A percentile compares a stretch with the other conserved stretches of the same genome.
These are phyloP conservation scores for Macaria notata DNA, from an alignment of 2,888 invertebrate species.

Conservation along the genomic window DNA sequence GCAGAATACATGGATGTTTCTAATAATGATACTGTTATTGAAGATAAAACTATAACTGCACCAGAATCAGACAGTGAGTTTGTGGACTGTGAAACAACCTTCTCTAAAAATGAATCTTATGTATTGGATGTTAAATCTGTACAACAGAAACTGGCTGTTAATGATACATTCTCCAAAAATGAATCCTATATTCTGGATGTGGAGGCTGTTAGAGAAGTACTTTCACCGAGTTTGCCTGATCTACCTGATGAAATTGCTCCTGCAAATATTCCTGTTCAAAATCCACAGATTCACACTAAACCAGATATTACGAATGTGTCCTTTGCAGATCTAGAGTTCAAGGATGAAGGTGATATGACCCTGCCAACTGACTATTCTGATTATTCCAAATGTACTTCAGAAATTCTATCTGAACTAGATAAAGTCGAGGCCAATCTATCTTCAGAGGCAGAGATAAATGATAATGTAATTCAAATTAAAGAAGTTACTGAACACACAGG, in stretches of 20 bases:
- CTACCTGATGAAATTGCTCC: neutral
- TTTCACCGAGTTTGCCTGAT: neutral
- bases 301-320: constrained; percentile 6
- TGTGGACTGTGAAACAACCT: constrained; percentile 72
- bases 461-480: constrained; percentile 1
- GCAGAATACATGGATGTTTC: constrained; percentile 71
- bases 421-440: constrained; percentile 5
- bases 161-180: constrained; percentile 54
- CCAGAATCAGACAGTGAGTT: constrained; percentile 69
- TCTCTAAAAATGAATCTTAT: constrained; percentile 52
- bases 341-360: constrained; percentile 8
- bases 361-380: constrained; percentile 8
- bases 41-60: constrained; percentile 47
- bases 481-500: neutral
- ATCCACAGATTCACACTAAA: neutral
- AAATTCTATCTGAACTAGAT: constrained; percentile 16
- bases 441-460: constrained; percentile 1
- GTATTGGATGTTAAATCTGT: constrained; percentile 7
- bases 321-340: constrained; percentile 2
- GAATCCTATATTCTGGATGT: constrained; percentile 32
- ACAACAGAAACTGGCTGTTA: neutral
- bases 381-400: constrained; percentile 15
- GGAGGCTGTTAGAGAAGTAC: constrained; percentile 6
- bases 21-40: constrained; percentile 50
- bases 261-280: neutral